Evolutionary conservation across 2,888 invertebrate genomes (phyloP), one percentile per base, ranked within the genome.

Genomic region (Pocota personata): DNA sequence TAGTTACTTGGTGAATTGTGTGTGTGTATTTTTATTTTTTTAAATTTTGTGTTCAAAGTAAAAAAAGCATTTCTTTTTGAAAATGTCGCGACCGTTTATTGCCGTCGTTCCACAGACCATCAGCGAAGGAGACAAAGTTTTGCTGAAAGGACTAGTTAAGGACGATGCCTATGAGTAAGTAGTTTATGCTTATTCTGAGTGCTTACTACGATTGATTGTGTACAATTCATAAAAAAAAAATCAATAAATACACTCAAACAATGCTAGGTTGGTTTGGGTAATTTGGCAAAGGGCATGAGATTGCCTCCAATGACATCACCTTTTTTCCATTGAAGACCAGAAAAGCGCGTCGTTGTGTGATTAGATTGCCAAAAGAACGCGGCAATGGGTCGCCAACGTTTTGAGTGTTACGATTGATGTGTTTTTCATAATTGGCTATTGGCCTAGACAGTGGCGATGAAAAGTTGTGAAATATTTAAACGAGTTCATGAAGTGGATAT

Each of bases 151-250:
- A 62, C 89, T 87, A 62, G 80, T 92, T 21, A 87, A 80, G 50
- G 87, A 89, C 24, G 73, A 89, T 55, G 90, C 92, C 27, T 80
- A 90, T 77, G 89, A 92, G 92, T 92, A 89, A 91, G 92, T 91
- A 24, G 43, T 58, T 10, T 24, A 1, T 19, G 1, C 30, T 2
- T 27, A 50, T n/a, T 4, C 30, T 16, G 1, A 67, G 66, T 58
- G 24, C 21, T 52, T 35, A 16, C 21, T 7, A 30, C 35, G 32
- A 10, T n/a, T 30, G 2, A 4, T 21, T 14, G 19, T 35, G 35
- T 16, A 66, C 1, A 5, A 46, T 10, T 48, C 3, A 46, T 12
- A 48, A 60, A 48, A 67, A 35, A 32, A 62, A 69, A 80, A 84
- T 84, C 84, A 48, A 82, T 76, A 80, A 30, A 48, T 35, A n/a